Evolutionary conservation across 2,888 invertebrate genomes (phyloP), one percentile per base, ranked within the genome.

Genomic region (Stramonita haemastoma): DNA sequence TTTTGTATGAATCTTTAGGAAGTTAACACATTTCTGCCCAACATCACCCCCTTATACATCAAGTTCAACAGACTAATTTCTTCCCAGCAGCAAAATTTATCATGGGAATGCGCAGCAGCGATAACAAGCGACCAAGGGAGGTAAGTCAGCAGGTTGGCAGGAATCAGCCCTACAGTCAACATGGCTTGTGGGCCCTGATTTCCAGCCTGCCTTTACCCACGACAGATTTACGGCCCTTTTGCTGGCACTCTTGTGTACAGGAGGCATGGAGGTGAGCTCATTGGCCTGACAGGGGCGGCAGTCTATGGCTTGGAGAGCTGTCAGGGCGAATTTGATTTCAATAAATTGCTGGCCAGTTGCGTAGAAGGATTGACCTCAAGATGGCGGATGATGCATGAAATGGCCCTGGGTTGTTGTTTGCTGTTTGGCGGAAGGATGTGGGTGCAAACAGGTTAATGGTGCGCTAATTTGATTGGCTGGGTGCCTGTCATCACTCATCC

Each of bases 201-300:
- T 32, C 17, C 32, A 32, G 79, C 15, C 79, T 34, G 34, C 32
- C 34, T 79, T 79, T 79, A 79, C 13, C 79, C 13, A 34, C 13
- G 79, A 79, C 79, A 79, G 79, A 79, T 79, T 79, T 79, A 79
- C 79, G 79, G 79, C 79, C 32, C 32, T 79, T 79, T 34, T 73
- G 70, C 70, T 73, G 26, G 70, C n/a, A 6, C 70, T 73, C 70
- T 73, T 73, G 70, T 73, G 70, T n/a, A 73, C 70, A 73, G 70
- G 70, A 73, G 70, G 70, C 70, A 73, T 73, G 26, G 70, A 73
- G 26, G 26, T 73, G 70, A 73, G 70, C 70, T n/a, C 70, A 73
- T 73, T 73, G n/a, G 26, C 11, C 70, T n/a, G 70, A 73, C 70
- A 26, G n/a, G n/a, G 26, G 79, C 17, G 79, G 11, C 79, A 15